Base-by-base conservation (phyloP, 92 coral and sea anemone genomes). In the Palythoa caribaeorum region DNA sequence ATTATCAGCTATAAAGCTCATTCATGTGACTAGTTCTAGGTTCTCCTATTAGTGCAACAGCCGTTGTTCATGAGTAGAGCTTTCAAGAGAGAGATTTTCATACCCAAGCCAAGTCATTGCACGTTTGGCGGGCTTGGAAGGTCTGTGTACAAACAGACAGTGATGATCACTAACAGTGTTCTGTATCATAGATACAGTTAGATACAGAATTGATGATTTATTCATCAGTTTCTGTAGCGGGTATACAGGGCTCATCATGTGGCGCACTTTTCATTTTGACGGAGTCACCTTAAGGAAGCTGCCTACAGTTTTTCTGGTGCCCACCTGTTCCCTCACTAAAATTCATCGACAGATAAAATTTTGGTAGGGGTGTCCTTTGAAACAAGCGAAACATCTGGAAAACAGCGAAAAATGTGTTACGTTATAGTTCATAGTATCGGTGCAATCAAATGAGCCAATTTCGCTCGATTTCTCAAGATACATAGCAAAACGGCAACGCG, bases 401-500 rank as follows among this genome's bases (percentile, higher is more conserved):
- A 66, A 66, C 72, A 66, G 72, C 72, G 72, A 66, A 66, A 66
- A 66, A 66, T 66, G 72, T 66, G 72, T 66, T 66, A 66, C 72
- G 72, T 66, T 66, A 66, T 66, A 66, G 72, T 66, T 66, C 72
- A 66, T 66, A 66, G 72, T 66, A 66, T 66, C 72, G 72, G 72
- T 66, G 72, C 72, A 66, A 66, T 66, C 39, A 66, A 66, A 66
- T 66, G 72, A 66, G 72, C 72, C 72, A 66, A 66, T 66, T 66
- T 66, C 72, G 72, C 72, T 66, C 72, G 72, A 66, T 66, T 66
- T 66, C 72, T 66, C 72, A 66, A 66, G 72, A 66, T 66, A 66
- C 72, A 66, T 66, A 66, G 72, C 72, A 66, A 66, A 66, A 66
- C 72, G 72, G 72, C 72, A 66, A 66, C 72, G 72, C 72, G 72